A percentile compares a stretch with the other conserved stretches of the same genome.
Evolutionary conservation across 2,888 invertebrate genomes (phyloP).

Genomic region (Helicoverpa assulta): DNA sequence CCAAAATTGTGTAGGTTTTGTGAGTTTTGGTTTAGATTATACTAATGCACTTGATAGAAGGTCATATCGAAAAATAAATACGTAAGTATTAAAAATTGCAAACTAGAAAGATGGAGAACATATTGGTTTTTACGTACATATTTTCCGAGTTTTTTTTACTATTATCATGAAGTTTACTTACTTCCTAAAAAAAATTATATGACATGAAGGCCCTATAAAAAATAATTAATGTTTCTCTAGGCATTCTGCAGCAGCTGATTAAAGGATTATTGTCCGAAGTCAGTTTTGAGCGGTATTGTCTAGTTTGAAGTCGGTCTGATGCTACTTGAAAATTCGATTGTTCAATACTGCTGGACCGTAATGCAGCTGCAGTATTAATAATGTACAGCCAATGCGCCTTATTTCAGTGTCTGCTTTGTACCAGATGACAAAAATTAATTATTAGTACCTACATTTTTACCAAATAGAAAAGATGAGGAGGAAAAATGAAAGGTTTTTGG

Average conservation of each 20-base stretch:
- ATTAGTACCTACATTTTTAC: no score
- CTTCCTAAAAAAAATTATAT: neutral
- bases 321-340: constrained; percentile 41
- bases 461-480: no score
- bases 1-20: neutral
- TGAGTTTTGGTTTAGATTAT: neutral
- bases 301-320: constrained; percentile 21
- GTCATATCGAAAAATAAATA: neutral
- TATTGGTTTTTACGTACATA: no score
- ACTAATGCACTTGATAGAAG: neutral
- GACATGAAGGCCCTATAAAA: neutral
- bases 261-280: constrained; percentile 32
- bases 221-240: neutral
- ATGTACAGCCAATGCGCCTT: constrained; percentile 16
- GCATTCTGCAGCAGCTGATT: constrained; percentile 5
- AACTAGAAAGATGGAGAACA: no score
- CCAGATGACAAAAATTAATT: neutral
- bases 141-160: no score
- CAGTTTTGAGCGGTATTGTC: constrained; percentile 35
- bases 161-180: no score
- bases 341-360: constrained; percentile 20
- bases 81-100: neutral
- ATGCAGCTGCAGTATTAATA: constrained; percentile 23
- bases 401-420: neutral
- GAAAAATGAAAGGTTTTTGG: no score